Evolutionary conservation across 1,140 invertebrate species (phyloP).

Genomic region (Cherax destructor): DNA sequence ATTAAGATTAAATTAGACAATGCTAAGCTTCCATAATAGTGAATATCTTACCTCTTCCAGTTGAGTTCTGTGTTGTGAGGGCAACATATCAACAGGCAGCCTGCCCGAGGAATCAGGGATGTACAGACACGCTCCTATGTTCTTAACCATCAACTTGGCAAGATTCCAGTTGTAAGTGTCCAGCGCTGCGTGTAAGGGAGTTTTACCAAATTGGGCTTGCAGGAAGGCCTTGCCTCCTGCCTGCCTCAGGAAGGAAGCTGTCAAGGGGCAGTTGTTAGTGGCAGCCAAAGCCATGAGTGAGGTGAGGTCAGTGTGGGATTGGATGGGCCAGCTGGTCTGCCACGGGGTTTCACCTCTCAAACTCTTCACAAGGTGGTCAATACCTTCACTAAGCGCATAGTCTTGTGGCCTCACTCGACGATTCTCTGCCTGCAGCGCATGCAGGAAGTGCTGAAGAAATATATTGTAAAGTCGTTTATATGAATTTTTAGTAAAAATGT

Average conservation of each 20-base stretch:
- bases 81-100: slow-evolving; percentile 4
- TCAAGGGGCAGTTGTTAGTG: slow-evolving; percentile 9
- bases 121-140: slow-evolving; percentile 29
- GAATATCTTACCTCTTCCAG: slow-evolving; percentile 25
- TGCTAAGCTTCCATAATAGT: background rate
- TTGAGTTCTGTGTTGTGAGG: background rate
- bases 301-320: background rate
- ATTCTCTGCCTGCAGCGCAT: background rate
- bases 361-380: slow-evolving; percentile 6
- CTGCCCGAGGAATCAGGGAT: slow-evolving; percentile 17
- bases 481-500: no score
- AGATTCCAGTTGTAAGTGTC: background rate
- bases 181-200: slow-evolving; percentile 16
- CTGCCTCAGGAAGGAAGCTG: slow-evolving; percentile 8
- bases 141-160: background rate
- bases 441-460: background rate
- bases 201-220: background rate
- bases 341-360: background rate
- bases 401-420: background rate
- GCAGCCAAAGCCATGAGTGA: slow-evolving; percentile 10
- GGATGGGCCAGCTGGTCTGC: slow-evolving; percentile 19
- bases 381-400: background rate
- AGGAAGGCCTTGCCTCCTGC: background rate
- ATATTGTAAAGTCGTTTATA: no score
- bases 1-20: background rate